A percentile compares a stretch with the other conserved stretches of the same genome.
These are phyloP conservation scores for Dryoscopus gambensis DNA, from an alignment of 2,113 vertebrate genomes.

Conservation along the genomic window DNA sequence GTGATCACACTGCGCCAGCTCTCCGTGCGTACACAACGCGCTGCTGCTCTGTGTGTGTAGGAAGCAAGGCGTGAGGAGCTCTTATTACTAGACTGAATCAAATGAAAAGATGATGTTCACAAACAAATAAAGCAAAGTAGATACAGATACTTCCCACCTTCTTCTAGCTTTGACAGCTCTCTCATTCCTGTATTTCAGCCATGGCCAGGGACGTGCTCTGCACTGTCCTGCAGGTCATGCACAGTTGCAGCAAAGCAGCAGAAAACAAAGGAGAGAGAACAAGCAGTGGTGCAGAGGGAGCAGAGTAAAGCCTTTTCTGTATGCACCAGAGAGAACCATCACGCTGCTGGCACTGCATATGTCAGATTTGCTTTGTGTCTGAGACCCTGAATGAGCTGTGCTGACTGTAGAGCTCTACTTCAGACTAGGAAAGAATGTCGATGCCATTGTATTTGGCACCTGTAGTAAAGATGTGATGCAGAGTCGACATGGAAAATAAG, in stretches of 20 bases:
- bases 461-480: neutral
- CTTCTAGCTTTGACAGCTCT: neutral
- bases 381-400: neutral
- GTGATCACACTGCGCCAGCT: neutral
- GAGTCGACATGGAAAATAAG: neutral
- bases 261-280: neutral
- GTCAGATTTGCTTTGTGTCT: neutral
- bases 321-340: neutral
- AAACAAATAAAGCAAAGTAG: neutral
- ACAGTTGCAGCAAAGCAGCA: neutral
- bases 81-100: neutral
- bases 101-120: neutral
- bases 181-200: neutral
- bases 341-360: neutral
- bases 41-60: neutral
- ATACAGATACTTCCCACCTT: neutral
- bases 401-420: neutral
- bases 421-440: neutral
- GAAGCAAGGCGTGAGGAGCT: neutral
- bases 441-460: neutral
- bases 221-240: neutral
- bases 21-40: fast-evolving
- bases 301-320: neutral
- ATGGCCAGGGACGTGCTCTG: neutral
- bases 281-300: neutral